Percentiles rank a stretch among this genome's conserved stretches.
Conservation (phyloP, 2,888 invertebrate species). For the Criorhina ranunculi region DNA sequence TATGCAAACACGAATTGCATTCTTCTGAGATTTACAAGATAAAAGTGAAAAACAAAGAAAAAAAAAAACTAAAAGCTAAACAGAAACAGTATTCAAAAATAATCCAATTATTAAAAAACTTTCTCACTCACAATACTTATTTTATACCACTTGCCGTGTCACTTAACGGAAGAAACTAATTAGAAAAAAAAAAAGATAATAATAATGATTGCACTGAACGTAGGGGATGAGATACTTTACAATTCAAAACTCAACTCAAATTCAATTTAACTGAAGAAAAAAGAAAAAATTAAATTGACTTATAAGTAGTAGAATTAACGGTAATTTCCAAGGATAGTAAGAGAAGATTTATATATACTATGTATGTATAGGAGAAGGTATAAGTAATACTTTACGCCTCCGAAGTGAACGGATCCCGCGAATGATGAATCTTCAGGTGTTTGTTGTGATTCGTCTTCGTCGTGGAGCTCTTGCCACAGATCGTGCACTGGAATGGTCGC, state of each 20-base stretch:
- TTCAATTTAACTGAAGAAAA: constrained; percentile 36
- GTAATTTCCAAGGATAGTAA: constrained; percentile 32
- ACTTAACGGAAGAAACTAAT: constrained; percentile 33
- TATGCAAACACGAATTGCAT: constrained; percentile 5
- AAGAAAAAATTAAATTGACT: constrained; percentile 9
- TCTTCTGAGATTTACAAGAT: constrained; percentile 50
- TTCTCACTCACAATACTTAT: constrained; percentile 69
- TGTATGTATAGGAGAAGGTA: constrained; percentile 68
- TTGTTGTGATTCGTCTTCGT: constrained; percentile 96
- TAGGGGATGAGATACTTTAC: constrained; percentile 61
- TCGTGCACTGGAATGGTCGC: constrained; percentile 92
- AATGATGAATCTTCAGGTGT: constrained; percentile 95
- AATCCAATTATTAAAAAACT: constrained; percentile 48
- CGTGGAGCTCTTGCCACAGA: constrained; percentile 94
- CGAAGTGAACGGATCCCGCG: constrained; percentile 93
- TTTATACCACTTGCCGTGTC: constrained; percentile 49
- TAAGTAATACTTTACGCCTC: constrained; percentile 85
- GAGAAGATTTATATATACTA: constrained; percentile 46
- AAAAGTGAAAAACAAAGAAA: constrained; percentile 14
- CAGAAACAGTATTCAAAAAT: constrained; percentile 28
- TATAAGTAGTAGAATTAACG: constrained; percentile 36
- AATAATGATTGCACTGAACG: constrained; percentile 67
- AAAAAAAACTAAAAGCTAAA: constrained; percentile 15
- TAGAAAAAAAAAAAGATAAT: constrained; percentile 18
- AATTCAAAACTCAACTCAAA: constrained; percentile 61